Percentiles rank a stretch among this genome's conserved stretches.
These are phyloP conservation scores for Axinella damicornis DNA, from an alignment of 37 sponge, comb jelly and placozoan species.

Conservation along the genomic window DNA sequence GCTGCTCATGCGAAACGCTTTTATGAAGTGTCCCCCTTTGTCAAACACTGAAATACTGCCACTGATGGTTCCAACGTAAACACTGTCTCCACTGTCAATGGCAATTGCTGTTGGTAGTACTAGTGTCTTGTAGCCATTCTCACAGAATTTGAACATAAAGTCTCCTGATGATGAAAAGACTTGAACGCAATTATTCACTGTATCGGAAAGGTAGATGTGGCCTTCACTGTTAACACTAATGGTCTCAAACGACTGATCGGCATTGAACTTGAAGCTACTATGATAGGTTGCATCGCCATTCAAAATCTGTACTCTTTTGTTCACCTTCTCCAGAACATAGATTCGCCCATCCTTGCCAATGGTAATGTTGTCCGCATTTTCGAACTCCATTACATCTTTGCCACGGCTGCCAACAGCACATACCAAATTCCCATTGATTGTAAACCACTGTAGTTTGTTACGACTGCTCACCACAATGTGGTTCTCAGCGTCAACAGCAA, in stretches of 20 bases:
- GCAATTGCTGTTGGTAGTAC: slow-evolving; percentile 10
- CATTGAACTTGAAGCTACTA: not conserved
- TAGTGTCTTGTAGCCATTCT: not conserved
- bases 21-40: not conserved
- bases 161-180: not conserved
- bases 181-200: not conserved
- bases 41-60: slow-evolving; percentile 25
- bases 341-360: not conserved
- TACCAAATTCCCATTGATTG: not conserved
- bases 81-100: not conserved
- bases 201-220: not conserved
- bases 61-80: slow-evolving; percentile 25
- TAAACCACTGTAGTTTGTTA: slow-evolving; percentile 12
- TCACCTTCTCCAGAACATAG: slow-evolving; percentile 1
- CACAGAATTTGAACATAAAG: not conserved
- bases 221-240: not conserved
- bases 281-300: slow-evolving; percentile 1
- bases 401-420: slow-evolving; percentile 11
- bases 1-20: not conserved
- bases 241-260: not conserved
- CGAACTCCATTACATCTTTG: not conserved
- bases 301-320: slow-evolving; percentile 5
- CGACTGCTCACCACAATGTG: slow-evolving; percentile 21
- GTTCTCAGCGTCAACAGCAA: slow-evolving; percentile 7
- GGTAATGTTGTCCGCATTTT: not conserved